Base-by-base conservation (phyloP, 2,797 vertebrate genomes). In the Leucoraja ocellata region DNA sequence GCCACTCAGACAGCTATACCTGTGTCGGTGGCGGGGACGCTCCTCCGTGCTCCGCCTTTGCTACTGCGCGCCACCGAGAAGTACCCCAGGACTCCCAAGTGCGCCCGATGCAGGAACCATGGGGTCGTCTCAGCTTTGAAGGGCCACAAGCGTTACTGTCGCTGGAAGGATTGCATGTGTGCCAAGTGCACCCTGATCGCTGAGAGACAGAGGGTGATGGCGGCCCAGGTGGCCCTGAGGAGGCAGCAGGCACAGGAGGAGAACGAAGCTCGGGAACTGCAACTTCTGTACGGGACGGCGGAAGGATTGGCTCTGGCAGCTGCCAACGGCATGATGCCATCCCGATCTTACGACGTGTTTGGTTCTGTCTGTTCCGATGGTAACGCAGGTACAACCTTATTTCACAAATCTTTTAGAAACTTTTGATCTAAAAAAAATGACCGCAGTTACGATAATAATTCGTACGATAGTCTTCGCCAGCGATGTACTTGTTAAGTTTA, bases 91-190 rank as follows among this genome's bases (percentile, higher is more conserved):
- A 99, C 98, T n/a, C 98, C 98, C 21, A 99, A 99, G 96, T 99
- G 98, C 94, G 98, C 98, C 91, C 97, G 98, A 36, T 99, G 98
- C 96, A 96, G 98, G 93, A 99, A 99, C 95, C 98, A 99, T 95
- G 98, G 98, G 0, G 98, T 99, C 93, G 98, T 99, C 93, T 99
- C 98, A 0, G 98, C 98, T 8, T 97, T 99, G 78, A 99, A 99
- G 96, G 98, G 98, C 95, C 98, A 99, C 97, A 99, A 99, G 95
- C 98, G 98, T 94, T 99, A 99, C 96, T 99, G 98, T 95, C 98
- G 98, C 94, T 99, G 98, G 98, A 99, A 99, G 96, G 98, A 99
- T 97, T 99, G 98, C 94, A 97, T 99, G 97, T 99, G 98, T 95
- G 98, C 98, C 96, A 99, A 99, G 96, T 99, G 98, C 97, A 99